Evolutionary conservation across 2,888 invertebrate genomes (phyloP).

Genomic region (Apamea anceps): DNA sequence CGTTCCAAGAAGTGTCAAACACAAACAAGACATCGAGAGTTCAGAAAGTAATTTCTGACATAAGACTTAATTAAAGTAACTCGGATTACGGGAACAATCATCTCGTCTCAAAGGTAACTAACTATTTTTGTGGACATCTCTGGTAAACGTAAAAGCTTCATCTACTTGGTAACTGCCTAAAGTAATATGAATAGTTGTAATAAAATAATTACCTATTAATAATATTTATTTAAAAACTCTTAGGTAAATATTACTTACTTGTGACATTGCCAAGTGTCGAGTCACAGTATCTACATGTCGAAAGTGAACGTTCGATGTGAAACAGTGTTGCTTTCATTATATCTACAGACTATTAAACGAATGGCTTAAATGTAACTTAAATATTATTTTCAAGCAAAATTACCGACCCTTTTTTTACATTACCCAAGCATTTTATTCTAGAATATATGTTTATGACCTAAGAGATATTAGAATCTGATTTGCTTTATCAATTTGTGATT

Average conservation of each 20-base stretch:
- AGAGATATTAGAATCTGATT: constrained; percentile 16
- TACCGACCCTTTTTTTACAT: background rate
- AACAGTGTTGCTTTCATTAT: background rate
- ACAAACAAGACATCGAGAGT: background rate
- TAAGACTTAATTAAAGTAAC: background rate
- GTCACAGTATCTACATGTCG: constrained; percentile 24
- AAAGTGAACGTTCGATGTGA: constrained; percentile 30
- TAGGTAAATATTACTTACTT: background rate
- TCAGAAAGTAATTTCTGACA: background rate
- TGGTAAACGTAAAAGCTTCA: background rate
- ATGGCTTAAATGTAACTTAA: constrained; percentile 1
- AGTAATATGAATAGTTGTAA: background rate
- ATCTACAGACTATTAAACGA: constrained; percentile 17
- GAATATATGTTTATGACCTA: constrained; percentile 3
- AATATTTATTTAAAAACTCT: background rate
- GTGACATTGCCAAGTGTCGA: constrained; percentile 3
- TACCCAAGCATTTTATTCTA: background rate
- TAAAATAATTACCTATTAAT: background rate
- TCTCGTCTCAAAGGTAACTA: background rate
- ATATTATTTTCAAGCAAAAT: constrained; percentile 3
- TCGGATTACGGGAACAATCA: background rate
- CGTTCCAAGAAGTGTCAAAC: background rate
- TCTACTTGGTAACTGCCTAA: no score
- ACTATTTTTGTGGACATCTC: background rate
- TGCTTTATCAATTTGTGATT: background rate